Conservation (phyloP, 2,113 vertebrate species). For the Sakesphorus luctuosus region DNA sequence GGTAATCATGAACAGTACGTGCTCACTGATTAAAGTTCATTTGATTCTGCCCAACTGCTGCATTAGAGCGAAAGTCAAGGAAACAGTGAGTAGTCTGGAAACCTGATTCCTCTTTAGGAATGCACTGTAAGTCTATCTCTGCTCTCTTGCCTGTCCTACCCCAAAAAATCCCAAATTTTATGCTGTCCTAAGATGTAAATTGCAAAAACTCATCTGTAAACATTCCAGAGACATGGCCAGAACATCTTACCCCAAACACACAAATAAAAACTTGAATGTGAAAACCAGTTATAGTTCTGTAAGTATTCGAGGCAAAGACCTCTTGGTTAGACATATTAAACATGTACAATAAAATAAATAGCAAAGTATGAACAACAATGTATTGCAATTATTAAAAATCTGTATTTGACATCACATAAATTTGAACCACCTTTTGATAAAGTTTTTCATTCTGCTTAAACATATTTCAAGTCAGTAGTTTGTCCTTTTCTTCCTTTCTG, state of each 20-base stretch:
- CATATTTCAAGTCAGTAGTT: neutral
- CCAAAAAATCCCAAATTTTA: neutral
- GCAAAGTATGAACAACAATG: neutral
- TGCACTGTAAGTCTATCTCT: neutral
- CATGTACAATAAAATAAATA: neutral
- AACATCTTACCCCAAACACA: neutral
- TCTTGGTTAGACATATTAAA: neutral
- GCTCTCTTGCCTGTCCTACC: neutral
- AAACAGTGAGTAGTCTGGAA: neutral
- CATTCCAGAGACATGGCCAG: neutral
- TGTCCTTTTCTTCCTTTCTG: conserved; percentile 39
- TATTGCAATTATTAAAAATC: neutral
- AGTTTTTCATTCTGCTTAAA: neutral
- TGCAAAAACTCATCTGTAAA: neutral
- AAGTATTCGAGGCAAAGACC: neutral
- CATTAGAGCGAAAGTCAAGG: neutral
- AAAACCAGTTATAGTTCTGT: neutral
- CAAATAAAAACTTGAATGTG: neutral
- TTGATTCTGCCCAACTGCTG: neutral
- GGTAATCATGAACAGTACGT: neutral
- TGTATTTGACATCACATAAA: neutral
- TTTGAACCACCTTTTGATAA: neutral
- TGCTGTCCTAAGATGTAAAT: neutral
- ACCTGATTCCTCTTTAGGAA: neutral
- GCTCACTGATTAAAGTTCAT: neutral